phyloP scores from a whole-genome alignment of 2,113 vertebrate species.

The Catharus fuscescens region DNA sequence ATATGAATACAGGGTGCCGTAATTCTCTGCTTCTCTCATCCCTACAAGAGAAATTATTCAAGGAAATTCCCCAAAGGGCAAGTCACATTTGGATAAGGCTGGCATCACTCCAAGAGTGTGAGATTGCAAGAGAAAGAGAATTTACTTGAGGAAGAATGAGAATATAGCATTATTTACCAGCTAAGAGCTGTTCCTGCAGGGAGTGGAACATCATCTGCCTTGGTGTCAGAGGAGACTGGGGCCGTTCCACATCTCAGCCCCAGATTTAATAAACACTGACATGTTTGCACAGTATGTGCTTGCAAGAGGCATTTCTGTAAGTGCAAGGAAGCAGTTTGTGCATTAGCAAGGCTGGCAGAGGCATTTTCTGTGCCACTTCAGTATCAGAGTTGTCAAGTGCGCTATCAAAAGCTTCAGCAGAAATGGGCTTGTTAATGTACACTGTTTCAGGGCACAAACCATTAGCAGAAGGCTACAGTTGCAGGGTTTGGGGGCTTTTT shows the following conservation, averaged over 20 bases:
- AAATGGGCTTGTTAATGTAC: background rate
- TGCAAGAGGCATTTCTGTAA: conserved; percentile 21
- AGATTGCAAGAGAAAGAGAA: background rate
- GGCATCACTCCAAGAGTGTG: background rate
- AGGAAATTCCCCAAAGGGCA: conserved; percentile 4
- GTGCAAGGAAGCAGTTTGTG: conserved; percentile 30
- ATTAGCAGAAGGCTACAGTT: background rate
- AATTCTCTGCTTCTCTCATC: background rate
- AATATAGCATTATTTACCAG: conserved; percentile 12
- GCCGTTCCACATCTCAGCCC: background rate
- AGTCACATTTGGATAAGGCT: conserved; percentile 9
- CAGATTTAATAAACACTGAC: conserved; percentile 31
- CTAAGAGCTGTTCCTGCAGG: conserved; percentile 2
- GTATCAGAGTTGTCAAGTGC: conserved; percentile 5
- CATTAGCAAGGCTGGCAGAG: conserved; percentile 22
- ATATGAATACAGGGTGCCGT: background rate
- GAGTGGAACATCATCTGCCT: background rate
- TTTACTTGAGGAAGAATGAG: background rate
- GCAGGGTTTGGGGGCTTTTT: background rate
- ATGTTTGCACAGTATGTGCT: conserved; percentile 31
- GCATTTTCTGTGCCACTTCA: background rate
- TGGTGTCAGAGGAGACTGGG: background rate
- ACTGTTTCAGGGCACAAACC: background rate
- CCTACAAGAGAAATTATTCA: background rate
- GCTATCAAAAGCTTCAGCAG: conserved; percentile 7